A percentile compares a stretch with the other conserved stretches of the same genome.
phyloP scores from a whole-genome alignment of 2,797 vertebrate genomes.

The Danionella dracula region DNA sequence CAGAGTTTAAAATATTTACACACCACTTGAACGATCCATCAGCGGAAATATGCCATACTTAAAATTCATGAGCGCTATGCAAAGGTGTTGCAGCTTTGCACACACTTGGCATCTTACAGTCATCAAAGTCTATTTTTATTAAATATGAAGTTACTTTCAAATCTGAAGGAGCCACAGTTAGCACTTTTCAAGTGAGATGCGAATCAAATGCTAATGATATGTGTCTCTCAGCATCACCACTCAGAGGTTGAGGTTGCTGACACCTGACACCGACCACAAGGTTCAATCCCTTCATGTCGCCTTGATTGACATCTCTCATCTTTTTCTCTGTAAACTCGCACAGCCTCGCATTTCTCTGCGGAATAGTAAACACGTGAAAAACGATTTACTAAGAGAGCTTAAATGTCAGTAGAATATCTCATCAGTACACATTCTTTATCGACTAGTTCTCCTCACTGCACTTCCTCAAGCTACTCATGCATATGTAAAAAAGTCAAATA shows the following conservation, averaged over 20 bases:
- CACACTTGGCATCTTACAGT: neutral
- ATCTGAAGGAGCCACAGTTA: slow-evolving; percentile 26
- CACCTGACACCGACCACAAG: slow-evolving; percentile 46
- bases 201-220: slow-evolving; percentile 38
- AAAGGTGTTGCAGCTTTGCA: neutral
- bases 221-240: slow-evolving; percentile 51
- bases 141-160: slow-evolving; percentile 9
- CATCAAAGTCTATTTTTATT: slow-evolving; percentile 8
- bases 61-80: neutral
- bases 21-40: neutral
- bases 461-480: slow-evolving; percentile 36
- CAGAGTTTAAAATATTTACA: neutral
- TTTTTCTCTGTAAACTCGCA: slow-evolving; percentile 30
- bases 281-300: slow-evolving; percentile 35
- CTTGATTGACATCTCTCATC: slow-evolving; percentile 42
- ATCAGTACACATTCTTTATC: slow-evolving; percentile 36
- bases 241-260: slow-evolving; percentile 48
- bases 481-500: slow-evolving; percentile 45
- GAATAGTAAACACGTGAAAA: slow-evolving; percentile 37
- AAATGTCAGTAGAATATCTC: slow-evolving; percentile 37
- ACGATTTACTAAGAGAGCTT: slow-evolving; percentile 13
- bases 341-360: slow-evolving; percentile 7
- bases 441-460: slow-evolving; percentile 10
- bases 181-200: slow-evolving; percentile 16
- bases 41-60: neutral